Evolutionary conservation across 2,797 vertebrate genomes (phyloP), one percentile per base, ranked within the genome.

Genomic region (Esox lucius): DNA sequence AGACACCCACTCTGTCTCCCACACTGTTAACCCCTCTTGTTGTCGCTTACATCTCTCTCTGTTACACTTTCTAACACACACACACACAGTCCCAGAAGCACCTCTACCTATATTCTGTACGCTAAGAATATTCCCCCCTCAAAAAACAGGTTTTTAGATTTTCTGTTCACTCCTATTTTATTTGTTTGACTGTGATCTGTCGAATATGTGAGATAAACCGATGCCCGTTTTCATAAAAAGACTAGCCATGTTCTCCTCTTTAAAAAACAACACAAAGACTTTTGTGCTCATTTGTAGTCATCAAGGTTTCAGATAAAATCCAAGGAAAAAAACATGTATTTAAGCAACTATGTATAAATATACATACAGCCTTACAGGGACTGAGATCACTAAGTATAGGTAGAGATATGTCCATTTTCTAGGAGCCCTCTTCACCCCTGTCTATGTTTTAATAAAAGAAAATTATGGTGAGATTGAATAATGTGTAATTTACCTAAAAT

Each of bases 1-100:
- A 69, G 81, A 83, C 75, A 78, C 76, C 76, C 81, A 76, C 80
- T 78, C 22, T 81, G 71, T 77, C 81, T 83, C 70, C 73, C 56
- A 53, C 82, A 72, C 77, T 85, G 72, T 77, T 12, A 51, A 53
- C 46, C 22, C 51, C 61, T 64, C 53, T 74, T 73, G 53, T 68
- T 48, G 17, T 49, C 49, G 17, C 8, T 24, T 5, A 22, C 12
- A 11, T 48, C 24, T 1, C 39, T 51, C 9, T 51, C 15, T 51
- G 6, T 62, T 4, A 19, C 15, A 64, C 59, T 42, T 28, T 15
- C 8, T 35, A 12, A 46, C 62, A 49, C 9, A 46, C 22, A 39
- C 35, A 35, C 42, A 4, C 28, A 31, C 39, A 49, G 35, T 42
- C 4, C 8, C n/a, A 19, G 17, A 39, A 42, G 33, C 35, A 42